A percentile compares a stretch with the other conserved stretches of the same genome.
Evolutionary conservation across 2,113 vertebrate species (phyloP).

Genomic region (Acanthisitta chloris): DNA sequence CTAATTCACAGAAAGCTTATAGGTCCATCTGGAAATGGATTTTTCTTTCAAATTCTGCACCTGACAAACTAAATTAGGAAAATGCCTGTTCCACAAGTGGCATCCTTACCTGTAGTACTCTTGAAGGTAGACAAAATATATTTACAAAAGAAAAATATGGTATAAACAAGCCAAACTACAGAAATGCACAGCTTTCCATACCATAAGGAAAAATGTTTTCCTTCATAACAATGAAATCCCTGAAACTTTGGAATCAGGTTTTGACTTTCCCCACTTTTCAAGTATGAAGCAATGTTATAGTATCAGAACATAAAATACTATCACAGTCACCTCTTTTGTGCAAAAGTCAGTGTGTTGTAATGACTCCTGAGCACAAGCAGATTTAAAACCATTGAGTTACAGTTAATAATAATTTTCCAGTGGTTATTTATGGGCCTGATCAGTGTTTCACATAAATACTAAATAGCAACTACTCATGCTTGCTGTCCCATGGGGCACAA

Average conservation of each 20-base stretch:
- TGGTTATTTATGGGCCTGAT: neutral
- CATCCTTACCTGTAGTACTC: neutral
- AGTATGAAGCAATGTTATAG: rapidly evolving
- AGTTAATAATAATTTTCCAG: neutral
- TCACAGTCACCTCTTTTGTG: neutral
- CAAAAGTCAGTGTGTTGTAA: neutral
- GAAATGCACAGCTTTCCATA: neutral
- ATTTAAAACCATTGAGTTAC: neutral
- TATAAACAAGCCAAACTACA: neutral
- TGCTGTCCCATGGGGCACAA: neutral
- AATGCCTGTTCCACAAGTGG: neutral
- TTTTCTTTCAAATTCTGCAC: neutral
- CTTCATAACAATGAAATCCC: neutral
- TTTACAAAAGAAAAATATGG: neutral
- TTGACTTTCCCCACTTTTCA: neutral
- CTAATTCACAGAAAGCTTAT: neutral
- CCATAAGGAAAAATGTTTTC: neutral
- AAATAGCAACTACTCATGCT: neutral
- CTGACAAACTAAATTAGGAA: neutral
- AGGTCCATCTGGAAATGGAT: neutral
- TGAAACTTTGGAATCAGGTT: neutral
- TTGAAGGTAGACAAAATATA: neutral
- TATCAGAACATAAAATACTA: neutral
- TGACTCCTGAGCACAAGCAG: neutral
- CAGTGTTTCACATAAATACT: neutral